Evolutionary conservation across 1,140 invertebrate species (phyloP).

Genomic region (Oncopodura yosiiana): DNA sequence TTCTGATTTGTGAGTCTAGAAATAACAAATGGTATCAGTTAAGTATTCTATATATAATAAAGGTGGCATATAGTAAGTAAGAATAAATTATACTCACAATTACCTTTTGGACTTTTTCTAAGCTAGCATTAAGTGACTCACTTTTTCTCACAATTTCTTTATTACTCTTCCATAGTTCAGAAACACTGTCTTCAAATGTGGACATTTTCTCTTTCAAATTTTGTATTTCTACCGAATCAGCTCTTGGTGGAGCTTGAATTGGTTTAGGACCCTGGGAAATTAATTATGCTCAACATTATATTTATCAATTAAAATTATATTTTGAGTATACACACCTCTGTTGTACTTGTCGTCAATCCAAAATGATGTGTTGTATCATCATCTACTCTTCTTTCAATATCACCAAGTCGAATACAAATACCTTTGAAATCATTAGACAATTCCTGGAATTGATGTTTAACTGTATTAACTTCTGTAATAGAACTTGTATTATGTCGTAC

Average conservation of each 20-base stretch:
- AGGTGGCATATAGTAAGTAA: too few species aligned
- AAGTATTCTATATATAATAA: too few species aligned
- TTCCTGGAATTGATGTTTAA: too few species aligned
- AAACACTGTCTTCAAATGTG: slow-evolving; percentile 20
- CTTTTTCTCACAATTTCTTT: slow-evolving; percentile 9
- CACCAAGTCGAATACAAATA: too few species aligned
- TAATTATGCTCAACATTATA: not conserved
- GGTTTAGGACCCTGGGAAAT: not conserved
- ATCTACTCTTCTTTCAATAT: not conserved
- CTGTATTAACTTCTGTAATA: too few species aligned
- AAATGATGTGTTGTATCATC: not conserved
- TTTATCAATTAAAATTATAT: not conserved
- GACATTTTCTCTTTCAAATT: slow-evolving; percentile 12
- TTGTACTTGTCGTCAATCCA: not conserved
- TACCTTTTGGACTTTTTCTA: slow-evolving; percentile 3
- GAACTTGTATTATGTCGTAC: too few species aligned
- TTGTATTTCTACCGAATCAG: slow-evolving; percentile 1
- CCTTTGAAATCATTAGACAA: too few species aligned
- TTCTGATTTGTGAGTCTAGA: too few species aligned
- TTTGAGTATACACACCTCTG: not conserved
- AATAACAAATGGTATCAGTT: too few species aligned
- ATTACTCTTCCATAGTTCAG: slow-evolving; percentile 19
- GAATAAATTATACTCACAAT: too few species aligned
- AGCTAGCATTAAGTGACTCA: not conserved
- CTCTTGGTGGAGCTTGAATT: not conserved